These are phyloP conservation scores for Vespertilio murinus DNA, from an alignment of 2,797 vertebrate species.

Conservation along the genomic window DNA sequence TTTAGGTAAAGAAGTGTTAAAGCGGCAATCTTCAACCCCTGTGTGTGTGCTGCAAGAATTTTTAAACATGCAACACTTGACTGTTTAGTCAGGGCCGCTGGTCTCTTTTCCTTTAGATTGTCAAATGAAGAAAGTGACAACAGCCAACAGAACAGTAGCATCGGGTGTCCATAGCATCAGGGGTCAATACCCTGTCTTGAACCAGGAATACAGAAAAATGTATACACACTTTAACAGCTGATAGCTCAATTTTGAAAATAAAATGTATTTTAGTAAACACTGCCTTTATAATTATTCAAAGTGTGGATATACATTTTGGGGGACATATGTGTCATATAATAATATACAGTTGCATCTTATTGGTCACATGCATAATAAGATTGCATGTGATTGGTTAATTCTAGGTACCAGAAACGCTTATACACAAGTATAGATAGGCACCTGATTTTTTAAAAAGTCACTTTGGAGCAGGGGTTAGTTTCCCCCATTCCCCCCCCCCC, in stretches of 20 bases:
- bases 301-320: not conserved
- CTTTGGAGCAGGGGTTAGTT: not conserved
- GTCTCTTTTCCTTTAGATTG: not conserved
- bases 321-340: not conserved
- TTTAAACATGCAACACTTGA: not conserved
- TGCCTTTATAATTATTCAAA: not conserved
- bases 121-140: not conserved
- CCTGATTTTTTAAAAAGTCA: not conserved
- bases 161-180: not conserved
- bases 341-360: not conserved
- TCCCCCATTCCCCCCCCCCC: too few species aligned
- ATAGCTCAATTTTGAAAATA: not conserved
- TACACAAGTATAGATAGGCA: not conserved
- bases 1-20: not conserved
- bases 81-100: not conserved
- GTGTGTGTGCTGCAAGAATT: not conserved
- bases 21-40: not conserved
- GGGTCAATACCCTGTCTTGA: not conserved
- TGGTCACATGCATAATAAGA: not conserved
- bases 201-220: not conserved
- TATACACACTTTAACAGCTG: not conserved
- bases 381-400: not conserved
- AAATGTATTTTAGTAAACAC: not conserved
- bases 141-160: not conserved
- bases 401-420: not conserved